Conservation (phyloP, 2,797 vertebrate species). For the Podarcis siculus region DNA sequence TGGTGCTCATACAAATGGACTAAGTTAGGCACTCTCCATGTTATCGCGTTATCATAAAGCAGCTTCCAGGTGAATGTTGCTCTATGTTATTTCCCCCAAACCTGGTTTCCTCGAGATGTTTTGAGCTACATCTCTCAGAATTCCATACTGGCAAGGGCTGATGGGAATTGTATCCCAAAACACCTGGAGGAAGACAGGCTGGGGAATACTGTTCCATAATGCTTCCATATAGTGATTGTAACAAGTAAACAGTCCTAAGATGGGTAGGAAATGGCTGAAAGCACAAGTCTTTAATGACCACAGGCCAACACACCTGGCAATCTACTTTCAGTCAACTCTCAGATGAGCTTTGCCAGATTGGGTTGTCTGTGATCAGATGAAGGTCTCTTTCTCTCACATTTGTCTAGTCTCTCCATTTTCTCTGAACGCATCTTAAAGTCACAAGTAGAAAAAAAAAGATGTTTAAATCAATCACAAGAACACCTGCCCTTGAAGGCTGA, state of each 20-base stretch:
- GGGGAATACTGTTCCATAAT: not conserved
- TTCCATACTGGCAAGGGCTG: no score
- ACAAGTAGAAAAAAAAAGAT: not conserved
- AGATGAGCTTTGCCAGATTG: not conserved
- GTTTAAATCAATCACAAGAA: not conserved
- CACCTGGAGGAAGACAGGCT: not conserved
- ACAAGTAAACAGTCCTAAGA: not conserved
- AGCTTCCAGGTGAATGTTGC: no score
- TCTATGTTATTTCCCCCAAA: no score
- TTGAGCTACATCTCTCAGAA: no score
- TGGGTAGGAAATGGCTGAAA: not conserved
- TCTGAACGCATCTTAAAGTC: not conserved
- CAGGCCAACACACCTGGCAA: not conserved
- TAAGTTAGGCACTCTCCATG: no score
- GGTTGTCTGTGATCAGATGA: not conserved
- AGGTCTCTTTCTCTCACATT: not conserved
- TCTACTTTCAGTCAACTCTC: not conserved
- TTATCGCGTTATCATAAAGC: no score
- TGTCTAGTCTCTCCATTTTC: not conserved
- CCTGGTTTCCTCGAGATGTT: no score
- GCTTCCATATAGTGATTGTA: not conserved
- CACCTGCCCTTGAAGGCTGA: not conserved
- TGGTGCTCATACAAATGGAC: not conserved
- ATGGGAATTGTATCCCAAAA: not conserved
- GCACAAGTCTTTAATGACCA: not conserved